A percentile compares a stretch with the other conserved stretches of the same genome.
These are phyloP conservation scores for Atherinosoma microstoma DNA, from an alignment of 2,797 vertebrate genomes.

Conservation along the genomic window DNA sequence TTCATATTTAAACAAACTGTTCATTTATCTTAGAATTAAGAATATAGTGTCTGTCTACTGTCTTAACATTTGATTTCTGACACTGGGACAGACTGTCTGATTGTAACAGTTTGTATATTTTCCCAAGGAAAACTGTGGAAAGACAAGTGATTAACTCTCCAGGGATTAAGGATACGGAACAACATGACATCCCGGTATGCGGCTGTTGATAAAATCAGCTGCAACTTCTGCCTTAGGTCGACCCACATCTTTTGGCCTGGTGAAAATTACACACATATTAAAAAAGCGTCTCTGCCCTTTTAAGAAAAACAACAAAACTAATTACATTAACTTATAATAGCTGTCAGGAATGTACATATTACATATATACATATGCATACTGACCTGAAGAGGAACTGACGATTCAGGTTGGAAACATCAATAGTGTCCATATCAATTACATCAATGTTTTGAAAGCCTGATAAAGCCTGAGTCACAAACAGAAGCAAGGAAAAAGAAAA, in stretches of 20 bases:
- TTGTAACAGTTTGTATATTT: background rate
- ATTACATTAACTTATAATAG: background rate
- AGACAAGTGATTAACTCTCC: background rate
- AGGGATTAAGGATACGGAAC: conserved; percentile 89
- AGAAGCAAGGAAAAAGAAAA: conserved; percentile 10
- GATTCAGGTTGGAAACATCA: conserved; percentile 93
- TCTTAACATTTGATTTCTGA: background rate
- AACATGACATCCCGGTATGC: conserved; percentile 89
- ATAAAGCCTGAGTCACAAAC: conserved; percentile 83
- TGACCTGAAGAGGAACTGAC: conserved; percentile 94
- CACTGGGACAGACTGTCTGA: background rate
- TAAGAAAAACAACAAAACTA: no score
- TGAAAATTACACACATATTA: conserved; percentile 23
- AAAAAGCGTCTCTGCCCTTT: background rate
- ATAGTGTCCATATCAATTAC: conserved; percentile 96
- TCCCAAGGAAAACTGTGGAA: background rate
- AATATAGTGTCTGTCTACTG: background rate
- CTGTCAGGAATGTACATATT: no score
- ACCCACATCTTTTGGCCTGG: conserved; percentile 91
- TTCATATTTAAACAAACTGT: background rate
- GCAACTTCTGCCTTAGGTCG: conserved; percentile 92
- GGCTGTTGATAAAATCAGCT: conserved; percentile 91
- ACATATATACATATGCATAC: conserved; percentile 44
- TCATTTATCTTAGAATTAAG: background rate
- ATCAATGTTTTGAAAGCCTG: conserved; percentile 91